Base-by-base conservation (phyloP, 2,888 invertebrate genomes). In the Nomada fabriciana region DNA sequence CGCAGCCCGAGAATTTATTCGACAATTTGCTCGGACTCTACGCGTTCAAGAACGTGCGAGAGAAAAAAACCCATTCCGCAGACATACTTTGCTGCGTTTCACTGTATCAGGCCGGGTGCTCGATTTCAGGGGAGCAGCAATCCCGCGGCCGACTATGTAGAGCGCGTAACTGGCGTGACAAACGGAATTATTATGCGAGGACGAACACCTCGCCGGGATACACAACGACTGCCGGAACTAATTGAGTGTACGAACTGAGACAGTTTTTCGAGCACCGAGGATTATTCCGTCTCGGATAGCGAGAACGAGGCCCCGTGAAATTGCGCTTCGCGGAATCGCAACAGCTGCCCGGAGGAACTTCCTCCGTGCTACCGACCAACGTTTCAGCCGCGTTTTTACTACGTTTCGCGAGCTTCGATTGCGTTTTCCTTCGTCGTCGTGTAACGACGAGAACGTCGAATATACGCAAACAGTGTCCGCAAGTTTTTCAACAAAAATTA, bases 121-220 rank as follows among this genome's bases (percentile, higher is more conserved):
- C 47, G 15, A 47, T 36, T 36, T 36, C 36, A 36, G 36, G 36
- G 47, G 47, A 10, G 13, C 13, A 13, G 47, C 59, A 53, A 79
- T 79, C 60, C 76, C 67, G 60, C 64, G 76, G 36, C 52, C 86
- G 89, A 88, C 85, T 89, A 90, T 91, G 88, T 92, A 88, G 90
- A 90, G 89, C 90, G 90, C 90, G 90, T 90, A 91, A 91, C 91
- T 89, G 88, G 88, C 88, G 86, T 86, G 89, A 90, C 89, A 89
- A 82, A 88, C 86, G 88, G 89, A 91, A 89, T 91, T 89, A 89
- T 90, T 86, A 88, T 88, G 88, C 88, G 83, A 90, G 84, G 89
- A 85, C 87, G 81, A 86, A 84, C 86, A 76, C 81, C 76, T 85
- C 85, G 77, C 73, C 65, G 78, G 64, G 73, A 82, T 79, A 61